Evolutionary conservation across 2,888 invertebrate species (phyloP).

Genomic region (Chloroclystis v-ata): DNA sequence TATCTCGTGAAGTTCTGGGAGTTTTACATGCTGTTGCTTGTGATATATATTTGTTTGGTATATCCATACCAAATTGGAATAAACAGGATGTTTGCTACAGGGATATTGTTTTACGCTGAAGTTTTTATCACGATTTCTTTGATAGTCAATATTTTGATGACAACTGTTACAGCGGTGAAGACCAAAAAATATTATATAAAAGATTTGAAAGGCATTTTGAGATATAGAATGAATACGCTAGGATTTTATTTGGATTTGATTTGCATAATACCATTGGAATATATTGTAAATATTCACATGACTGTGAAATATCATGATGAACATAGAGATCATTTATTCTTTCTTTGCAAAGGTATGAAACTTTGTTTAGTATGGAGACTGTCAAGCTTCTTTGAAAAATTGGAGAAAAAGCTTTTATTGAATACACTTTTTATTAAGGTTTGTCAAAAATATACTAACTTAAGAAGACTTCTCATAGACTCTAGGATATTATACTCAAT

Average conservation of each 20-base stretch:
- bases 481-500: no score
- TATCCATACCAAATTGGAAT: constrained; percentile 74
- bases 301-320: constrained; percentile 53
- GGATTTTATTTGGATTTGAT: constrained; percentile 73
- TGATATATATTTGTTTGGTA: constrained; percentile 59
- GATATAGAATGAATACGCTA: constrained; percentile 62
- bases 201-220: constrained; percentile 54
- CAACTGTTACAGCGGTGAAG: constrained; percentile 67
- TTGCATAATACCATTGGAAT: constrained; percentile 70
- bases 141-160: constrained; percentile 61
- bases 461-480: no score
- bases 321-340: constrained; percentile 63
- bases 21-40: constrained; percentile 57
- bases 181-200: constrained; percentile 62
- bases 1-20: constrained; percentile 71
- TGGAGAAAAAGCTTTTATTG: constrained; percentile 60
- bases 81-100: constrained; percentile 54
- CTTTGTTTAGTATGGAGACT: constrained; percentile 73
- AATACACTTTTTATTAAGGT: constrained; percentile 65
- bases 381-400: constrained; percentile 62
- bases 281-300: constrained; percentile 61
- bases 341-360: constrained; percentile 73
- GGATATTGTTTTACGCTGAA: constrained; percentile 56
- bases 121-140: constrained; percentile 59
- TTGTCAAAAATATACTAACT: no score